Evolutionary conservation across 2,113 vertebrate species (phyloP).

Genomic region (Xiphorhynchus elegans): DNA sequence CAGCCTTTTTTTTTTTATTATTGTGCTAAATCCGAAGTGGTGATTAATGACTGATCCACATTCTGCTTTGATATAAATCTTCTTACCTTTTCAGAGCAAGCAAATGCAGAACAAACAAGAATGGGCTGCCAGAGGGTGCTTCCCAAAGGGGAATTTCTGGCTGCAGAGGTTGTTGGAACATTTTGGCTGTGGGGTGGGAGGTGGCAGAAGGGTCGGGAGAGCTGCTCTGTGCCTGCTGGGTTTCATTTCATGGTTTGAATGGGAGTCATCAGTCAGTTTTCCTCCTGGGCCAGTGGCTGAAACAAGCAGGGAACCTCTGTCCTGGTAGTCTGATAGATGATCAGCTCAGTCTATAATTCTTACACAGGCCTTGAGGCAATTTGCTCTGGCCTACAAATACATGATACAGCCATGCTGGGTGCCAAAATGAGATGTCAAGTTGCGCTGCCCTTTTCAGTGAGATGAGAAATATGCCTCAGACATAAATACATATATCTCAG

Average conservation of each 20-base stretch:
- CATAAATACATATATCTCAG: fast-evolving
- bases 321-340: not conserved
- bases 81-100: not conserved
- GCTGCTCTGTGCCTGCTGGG: not conserved
- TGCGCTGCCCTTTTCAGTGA: not conserved
- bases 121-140: fast-evolving
- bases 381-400: not conserved
- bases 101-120: not conserved
- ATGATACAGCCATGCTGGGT: not conserved
- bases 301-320: not conserved
- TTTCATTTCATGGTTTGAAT: not conserved
- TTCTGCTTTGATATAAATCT: not conserved
- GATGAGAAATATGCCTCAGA: not conserved
- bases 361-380: not conserved
- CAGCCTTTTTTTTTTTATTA: not conserved
- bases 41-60: fast-evolving
- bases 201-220: fast-evolving
- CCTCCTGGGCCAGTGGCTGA: not conserved
- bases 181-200: not conserved
- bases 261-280: not conserved
- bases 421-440: conserved; percentile 31
- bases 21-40: not conserved
- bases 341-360: not conserved
- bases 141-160: not conserved
- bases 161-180: not conserved